These are phyloP conservation scores for Bombus balteatus DNA, from an alignment of 1,140 invertebrate species.

Conservation along the genomic window DNA sequence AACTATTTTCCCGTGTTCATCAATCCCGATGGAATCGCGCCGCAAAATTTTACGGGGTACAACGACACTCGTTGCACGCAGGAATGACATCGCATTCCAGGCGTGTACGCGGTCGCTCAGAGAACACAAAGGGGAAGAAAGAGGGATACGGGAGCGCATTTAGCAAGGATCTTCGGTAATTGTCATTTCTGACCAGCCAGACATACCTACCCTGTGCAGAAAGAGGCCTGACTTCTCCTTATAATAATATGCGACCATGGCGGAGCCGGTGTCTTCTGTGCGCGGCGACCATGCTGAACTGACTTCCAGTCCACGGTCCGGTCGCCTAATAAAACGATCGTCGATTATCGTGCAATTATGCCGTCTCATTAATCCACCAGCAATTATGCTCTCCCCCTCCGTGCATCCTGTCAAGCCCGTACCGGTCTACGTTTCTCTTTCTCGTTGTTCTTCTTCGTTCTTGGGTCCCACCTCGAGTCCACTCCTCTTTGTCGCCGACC, in stretches of 20 bases:
- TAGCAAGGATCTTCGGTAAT: constrained; percentile 76
- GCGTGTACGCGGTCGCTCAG: constrained; percentile 39
- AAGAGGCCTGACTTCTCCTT: constrained; percentile 33
- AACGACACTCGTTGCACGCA: constrained; percentile 35
- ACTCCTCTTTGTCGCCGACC: constrained; percentile 52
- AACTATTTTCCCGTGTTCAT: not conserved
- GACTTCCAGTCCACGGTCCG: constrained; percentile 47
- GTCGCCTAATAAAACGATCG: constrained; percentile 81
- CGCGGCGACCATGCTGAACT: not conserved
- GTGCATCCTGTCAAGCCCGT: not conserved
- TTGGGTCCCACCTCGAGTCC: constrained; percentile 6
- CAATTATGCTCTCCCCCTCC: constrained; percentile 72
- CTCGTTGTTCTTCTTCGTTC: constrained; percentile 30
- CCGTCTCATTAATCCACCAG: constrained; percentile 82
- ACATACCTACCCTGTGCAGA: constrained; percentile 71
- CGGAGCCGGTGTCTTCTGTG: constrained; percentile 64
- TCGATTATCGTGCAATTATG: constrained; percentile 82
- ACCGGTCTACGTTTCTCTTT: constrained; percentile 19
- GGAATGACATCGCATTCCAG: constrained; percentile 77
- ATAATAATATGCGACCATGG: constrained; percentile 79
- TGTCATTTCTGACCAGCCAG: constrained; percentile 80
- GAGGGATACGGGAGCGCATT: constrained; percentile 60
- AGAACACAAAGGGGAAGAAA: not conserved
- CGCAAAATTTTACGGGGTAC: constrained; percentile 32
- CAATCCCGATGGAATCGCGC: not conserved